Conservation (phyloP, 2,113 vertebrate species). For the Salvator merianae region DNA sequence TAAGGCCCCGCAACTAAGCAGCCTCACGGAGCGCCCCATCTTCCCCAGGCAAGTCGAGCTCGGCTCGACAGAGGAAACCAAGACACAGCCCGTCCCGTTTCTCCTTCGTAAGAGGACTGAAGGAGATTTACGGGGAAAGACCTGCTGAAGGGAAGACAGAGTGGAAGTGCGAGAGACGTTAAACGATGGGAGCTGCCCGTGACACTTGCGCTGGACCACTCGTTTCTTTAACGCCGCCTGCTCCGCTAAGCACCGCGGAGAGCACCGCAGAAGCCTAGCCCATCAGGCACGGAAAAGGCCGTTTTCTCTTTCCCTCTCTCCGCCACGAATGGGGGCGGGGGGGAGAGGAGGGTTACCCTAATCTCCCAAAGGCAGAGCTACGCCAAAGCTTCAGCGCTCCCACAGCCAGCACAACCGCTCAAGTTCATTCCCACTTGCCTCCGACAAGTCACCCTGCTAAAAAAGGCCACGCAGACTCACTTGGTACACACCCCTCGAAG, state of each 20-base stretch:
- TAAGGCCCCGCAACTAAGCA: background rate
- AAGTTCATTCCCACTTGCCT: too few relatives aligned
- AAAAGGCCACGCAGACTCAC: too few relatives aligned
- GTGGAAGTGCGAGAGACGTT: background rate
- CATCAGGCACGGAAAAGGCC: too few relatives aligned
- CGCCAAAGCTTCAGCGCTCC: background rate
- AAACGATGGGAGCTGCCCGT: background rate
- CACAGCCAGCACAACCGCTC: background rate
- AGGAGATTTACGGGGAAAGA: background rate
- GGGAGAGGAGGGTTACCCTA: background rate
- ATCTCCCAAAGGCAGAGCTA: background rate
- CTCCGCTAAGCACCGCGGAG: background rate
- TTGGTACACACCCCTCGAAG: background rate
- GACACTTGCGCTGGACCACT: background rate
- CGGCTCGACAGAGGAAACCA: background rate
- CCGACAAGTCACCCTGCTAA: too few relatives aligned
- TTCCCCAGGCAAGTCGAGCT: background rate
- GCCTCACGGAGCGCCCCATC: background rate
- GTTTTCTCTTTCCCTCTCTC: rapidly evolving
- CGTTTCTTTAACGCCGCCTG: background rate
- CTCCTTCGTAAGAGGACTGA: too few relatives aligned
- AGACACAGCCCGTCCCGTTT: background rate
- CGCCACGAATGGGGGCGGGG: too few relatives aligned
- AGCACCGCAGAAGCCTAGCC: background rate
- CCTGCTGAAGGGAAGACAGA: too few relatives aligned